Conservation (phyloP, 1,140 invertebrate species). For the Euwallacea similis region DNA sequence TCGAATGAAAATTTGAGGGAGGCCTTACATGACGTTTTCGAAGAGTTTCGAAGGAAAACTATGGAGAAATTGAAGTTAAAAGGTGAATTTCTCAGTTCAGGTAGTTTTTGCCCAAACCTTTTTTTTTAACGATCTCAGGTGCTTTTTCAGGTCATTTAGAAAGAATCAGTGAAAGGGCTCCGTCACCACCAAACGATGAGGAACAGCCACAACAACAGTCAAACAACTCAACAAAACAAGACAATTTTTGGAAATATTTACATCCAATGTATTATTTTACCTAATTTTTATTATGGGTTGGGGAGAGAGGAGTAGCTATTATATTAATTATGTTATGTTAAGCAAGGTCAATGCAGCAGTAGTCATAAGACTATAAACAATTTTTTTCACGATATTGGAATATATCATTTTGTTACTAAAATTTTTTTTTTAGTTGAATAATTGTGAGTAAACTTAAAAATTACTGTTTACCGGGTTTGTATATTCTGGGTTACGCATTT, state of each 20-base stretch:
- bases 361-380: neutral
- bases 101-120: constrained; percentile 11
- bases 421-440: too few relatives aligned
- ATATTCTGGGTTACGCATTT: too few relatives aligned
- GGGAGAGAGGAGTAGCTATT: too few relatives aligned
- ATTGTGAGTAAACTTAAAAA: too few relatives aligned
- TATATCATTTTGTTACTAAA: too few relatives aligned
- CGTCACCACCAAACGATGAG: neutral
- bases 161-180: neutral
- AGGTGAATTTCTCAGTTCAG: constrained; percentile 22
- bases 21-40: constrained; percentile 9
- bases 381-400: neutral
- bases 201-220: neutral
- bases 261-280: constrained; percentile 49
- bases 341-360: neutral
- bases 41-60: constrained; percentile 25
- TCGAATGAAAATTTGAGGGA: constrained; percentile 16
- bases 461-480: too few relatives aligned
- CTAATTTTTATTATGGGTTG: neutral
- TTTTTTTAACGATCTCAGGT: neutral
- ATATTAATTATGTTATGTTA: neutral
- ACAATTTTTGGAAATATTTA: constrained; percentile 48
- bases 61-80: constrained; percentile 21
- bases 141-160: constrained; percentile 12
- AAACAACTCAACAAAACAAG: constrained; percentile 27